Base-by-base conservation (phyloP, 2,797 vertebrate species). In the Peromyscus melanophrys region DNA sequence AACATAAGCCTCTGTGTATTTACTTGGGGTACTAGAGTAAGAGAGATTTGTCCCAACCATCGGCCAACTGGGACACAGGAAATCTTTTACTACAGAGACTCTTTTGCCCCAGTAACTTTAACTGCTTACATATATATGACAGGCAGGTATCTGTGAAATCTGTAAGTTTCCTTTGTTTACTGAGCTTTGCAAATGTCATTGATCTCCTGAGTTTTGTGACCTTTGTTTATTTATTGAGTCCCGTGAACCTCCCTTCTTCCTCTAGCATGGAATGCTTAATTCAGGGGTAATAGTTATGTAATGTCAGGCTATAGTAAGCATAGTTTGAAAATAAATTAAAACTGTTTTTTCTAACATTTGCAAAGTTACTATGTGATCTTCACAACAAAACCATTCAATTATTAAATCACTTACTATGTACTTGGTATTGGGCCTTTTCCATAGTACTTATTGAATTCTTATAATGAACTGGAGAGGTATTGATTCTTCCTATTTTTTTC, bases 241-340 rank as follows among this genome's bases (percentile, higher is more conserved):
- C 13, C 11, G 6, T 65, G 57, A 19, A 4, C 40, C 37, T 59
- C 17, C 10, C 25, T 23, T 14, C 11, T 59, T 73, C 19, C 19
- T 61, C 8, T 9, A 49, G 40, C 4, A 49, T 13, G 29, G 12
- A n/a, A 77, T 63, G 13, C 9, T 25, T 49, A 78, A 49, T 78
- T 49, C 40, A 27, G 4, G 34, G 9, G 4, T 49, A 65, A 77
- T 49, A 46, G 12, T 59, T 43, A 77, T 14, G 19, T 31, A 89
- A 5, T 34, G 59, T 9, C 1, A 21, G 43, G 78, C 85, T 73
- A 83, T 85, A 29, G 52, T 65, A 94, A 96, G 43, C 13, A 84
- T 4, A 4, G 17, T 69, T 96, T 83, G 8, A 6, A 81, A 76
- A 89, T 21, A 95, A 78, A 67, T 92, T 81, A 93, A 90, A 90